Conservation (phyloP, 2,113 vertebrate species). For the Chionomys nivalis region DNA sequence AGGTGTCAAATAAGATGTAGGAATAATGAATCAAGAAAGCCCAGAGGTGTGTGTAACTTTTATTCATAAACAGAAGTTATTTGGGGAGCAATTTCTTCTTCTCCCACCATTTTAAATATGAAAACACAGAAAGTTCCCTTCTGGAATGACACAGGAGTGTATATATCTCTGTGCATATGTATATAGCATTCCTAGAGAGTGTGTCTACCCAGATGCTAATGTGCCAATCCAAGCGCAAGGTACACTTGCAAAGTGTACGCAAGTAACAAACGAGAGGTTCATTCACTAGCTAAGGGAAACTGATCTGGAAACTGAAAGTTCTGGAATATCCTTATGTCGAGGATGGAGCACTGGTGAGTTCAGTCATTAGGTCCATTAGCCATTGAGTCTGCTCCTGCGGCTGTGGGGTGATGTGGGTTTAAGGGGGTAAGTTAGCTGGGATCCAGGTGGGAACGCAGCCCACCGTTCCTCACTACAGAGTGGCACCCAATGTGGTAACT, state of each 20-base stretch:
- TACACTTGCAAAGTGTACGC: neutral
- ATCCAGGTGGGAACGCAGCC: no score
- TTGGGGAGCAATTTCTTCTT: neutral
- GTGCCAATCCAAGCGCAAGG: neutral
- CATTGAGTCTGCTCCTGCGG: neutral
- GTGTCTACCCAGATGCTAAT: neutral
- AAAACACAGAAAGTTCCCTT: constrained; percentile 6
- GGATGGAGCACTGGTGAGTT: neutral
- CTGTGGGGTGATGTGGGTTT: no score
- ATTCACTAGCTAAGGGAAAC: neutral
- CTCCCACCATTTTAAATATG: neutral
- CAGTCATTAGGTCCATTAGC: neutral
- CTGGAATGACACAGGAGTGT: neutral
- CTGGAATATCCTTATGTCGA: neutral
- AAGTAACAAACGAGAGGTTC: neutral
- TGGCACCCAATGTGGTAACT: no score
- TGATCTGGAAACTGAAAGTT: neutral
- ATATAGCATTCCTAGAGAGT: neutral
- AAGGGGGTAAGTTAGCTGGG: no score
- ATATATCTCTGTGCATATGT: neutral
- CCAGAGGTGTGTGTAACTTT: neutral
- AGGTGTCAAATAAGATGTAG: neutral
- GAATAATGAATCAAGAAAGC: neutral
- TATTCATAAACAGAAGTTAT: neutral
- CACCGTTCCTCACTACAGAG: no score